These are phyloP conservation scores for Drosophila nigrodunni DNA, from an alignment of 1,140 invertebrate species.

Conservation along the genomic window DNA sequence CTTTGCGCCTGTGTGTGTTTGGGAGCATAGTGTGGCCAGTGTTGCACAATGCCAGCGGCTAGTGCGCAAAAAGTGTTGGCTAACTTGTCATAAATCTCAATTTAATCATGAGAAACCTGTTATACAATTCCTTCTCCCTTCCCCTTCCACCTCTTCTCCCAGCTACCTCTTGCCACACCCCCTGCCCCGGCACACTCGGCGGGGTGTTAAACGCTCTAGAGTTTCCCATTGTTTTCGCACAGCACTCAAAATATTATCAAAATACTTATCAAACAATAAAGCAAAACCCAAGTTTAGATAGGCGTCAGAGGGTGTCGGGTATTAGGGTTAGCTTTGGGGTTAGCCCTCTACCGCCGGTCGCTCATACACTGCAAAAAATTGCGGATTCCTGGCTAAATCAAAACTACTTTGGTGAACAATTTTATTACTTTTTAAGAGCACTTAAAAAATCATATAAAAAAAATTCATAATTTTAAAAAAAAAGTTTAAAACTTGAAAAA, in stretches of 20 bases:
- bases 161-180: not conserved
- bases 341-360: constrained; percentile 6
- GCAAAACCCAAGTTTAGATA: constrained; percentile 46
- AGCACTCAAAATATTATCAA: constrained; percentile 71
- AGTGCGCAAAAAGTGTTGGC: constrained; percentile 10
- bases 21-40: not conserved
- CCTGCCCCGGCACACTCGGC: not conserved
- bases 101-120: constrained; percentile 51
- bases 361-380: not conserved
- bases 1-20: too few relatives aligned
- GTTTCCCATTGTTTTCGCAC: constrained; percentile 43
- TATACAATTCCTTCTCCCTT: not conserved
- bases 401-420: too few relatives aligned
- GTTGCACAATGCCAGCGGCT: not conserved
- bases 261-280: constrained; percentile 83
- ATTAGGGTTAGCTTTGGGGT: constrained; percentile 51
- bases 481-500: too few relatives aligned
- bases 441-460: too few relatives aligned
- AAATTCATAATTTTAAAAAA: too few relatives aligned
- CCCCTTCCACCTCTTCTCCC: not conserved
- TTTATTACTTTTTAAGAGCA: too few relatives aligned
- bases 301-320: constrained; percentile 16
- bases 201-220: constrained; percentile 61
- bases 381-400: too few relatives aligned
- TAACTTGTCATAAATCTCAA: constrained; percentile 68